Percentiles rank a stretch among this genome's conserved stretches.
Evolutionary conservation across 2,797 vertebrate species (phyloP).

Genomic region (Sciurus carolinensis): DNA sequence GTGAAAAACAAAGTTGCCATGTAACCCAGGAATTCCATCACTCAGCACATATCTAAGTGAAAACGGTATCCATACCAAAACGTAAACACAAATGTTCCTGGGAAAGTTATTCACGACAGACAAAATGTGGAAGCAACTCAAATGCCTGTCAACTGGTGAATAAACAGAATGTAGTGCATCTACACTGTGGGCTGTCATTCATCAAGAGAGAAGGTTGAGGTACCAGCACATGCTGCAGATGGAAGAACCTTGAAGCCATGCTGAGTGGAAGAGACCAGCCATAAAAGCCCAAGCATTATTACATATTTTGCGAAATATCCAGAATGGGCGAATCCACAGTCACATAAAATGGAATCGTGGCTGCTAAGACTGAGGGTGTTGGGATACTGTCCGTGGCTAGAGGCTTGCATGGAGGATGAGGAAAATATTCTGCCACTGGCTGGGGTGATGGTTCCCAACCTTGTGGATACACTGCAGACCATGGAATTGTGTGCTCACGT

Average conservation of each 20-base stretch:
- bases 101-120: background rate
- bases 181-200: background rate
- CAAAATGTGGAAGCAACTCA: no score
- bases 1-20: no score
- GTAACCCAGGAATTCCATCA: background rate
- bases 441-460: background rate
- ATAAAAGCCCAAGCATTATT: no score
- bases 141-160: no score
- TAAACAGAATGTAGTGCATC: background rate
- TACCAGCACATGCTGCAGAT: no score
- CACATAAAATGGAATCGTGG: background rate
- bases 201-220: background rate
- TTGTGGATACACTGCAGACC: background rate
- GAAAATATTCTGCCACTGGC: background rate
- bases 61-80: background rate
- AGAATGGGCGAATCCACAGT: background rate
- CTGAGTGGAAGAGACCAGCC: no score
- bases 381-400: background rate
- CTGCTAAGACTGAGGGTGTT: background rate
- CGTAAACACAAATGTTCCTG: background rate
- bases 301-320: background rate
- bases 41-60: background rate
- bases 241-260: no score
- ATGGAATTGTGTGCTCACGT: background rate
- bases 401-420: no score